phyloP scores from a whole-genome alignment of 1,140 invertebrate species.

The Euschistus heros region DNA sequence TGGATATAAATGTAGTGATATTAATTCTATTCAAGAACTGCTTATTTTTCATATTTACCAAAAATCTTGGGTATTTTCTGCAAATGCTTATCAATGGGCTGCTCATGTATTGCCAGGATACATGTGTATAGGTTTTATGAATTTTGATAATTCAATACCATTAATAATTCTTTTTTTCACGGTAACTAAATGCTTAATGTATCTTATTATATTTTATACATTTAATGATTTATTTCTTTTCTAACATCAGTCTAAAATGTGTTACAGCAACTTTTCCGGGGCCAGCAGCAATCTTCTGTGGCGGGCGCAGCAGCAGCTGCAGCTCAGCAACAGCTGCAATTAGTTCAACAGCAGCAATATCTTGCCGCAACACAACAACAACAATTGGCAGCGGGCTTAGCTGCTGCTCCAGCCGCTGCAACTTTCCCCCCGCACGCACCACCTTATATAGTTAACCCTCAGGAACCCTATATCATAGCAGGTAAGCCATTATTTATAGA shows the following conservation, averaged over 20 bases:
- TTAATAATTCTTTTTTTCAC: no score
- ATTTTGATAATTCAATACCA: no score
- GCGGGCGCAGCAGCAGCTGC: slow-evolving; percentile 39
- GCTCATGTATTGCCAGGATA: no score
- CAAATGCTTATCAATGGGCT: no score
- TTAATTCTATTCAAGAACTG: no score
- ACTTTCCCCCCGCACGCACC: slow-evolving; percentile 53
- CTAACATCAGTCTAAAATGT: slow-evolving; percentile 9
- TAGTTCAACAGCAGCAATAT: slow-evolving; percentile 52
- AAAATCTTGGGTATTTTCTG: no score
- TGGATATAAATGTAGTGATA: no score
- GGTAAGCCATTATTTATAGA: slow-evolving; percentile 23
- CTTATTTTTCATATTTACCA: no score
- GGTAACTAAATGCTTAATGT: no score
- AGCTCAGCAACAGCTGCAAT: slow-evolving; percentile 44
- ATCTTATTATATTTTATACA: no score
- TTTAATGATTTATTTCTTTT: no score
- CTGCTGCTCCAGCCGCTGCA: slow-evolving; percentile 34
- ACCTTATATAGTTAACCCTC: slow-evolving; percentile 81
- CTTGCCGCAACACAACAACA: slow-evolving; percentile 50
- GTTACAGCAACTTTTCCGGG: slow-evolving; percentile 75
- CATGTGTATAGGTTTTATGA: no score
- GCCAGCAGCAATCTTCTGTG: slow-evolving; percentile 48
- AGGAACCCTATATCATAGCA: slow-evolving; percentile 50
- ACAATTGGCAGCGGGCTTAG: slow-evolving; percentile 43